A percentile compares a stretch with the other conserved stretches of the same genome.
phyloP scores from a whole-genome alignment of 2,888 invertebrate species.

The Elysia crispata region DNA sequence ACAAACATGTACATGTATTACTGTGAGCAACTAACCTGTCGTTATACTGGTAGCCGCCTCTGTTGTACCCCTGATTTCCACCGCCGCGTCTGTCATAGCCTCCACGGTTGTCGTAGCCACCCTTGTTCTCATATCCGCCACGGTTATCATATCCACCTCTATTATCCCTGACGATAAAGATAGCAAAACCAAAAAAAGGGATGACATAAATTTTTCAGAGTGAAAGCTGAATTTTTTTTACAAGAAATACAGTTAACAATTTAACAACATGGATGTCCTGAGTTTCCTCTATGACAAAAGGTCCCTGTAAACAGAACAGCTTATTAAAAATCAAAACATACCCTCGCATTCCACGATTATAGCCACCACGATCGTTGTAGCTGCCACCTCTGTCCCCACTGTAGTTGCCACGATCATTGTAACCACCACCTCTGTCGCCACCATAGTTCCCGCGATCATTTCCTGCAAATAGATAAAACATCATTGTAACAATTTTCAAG shows the following conservation, averaged over 20 bases:
- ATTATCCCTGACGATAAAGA: conserved; percentile 23
- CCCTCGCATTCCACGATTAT: conserved; percentile 38
- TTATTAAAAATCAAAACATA: no score
- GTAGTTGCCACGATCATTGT: conserved; percentile 77
- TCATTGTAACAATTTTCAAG: background rate
- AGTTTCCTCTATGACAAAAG: no score
- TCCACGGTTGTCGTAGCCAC: conserved; percentile 53
- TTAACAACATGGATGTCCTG: no score
- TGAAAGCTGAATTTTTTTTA: no score
- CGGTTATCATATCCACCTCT: conserved; percentile 52
- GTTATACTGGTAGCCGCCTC: conserved; percentile 42
- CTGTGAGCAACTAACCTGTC: conserved; percentile 37
- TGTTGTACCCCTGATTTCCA: conserved; percentile 49
- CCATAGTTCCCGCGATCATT: conserved; percentile 78
- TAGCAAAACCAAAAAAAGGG: background rate
- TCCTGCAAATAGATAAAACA: background rate
- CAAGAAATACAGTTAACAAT: no score
- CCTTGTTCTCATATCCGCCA: conserved; percentile 50
- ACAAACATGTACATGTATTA: background rate
- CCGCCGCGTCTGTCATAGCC: conserved; percentile 51
- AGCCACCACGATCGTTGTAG: conserved; percentile 43
- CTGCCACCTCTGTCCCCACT: conserved; percentile 62
- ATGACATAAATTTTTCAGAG: no score
- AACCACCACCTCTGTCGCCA: conserved; percentile 69
- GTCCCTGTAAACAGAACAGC: no score